Conservation (phyloP, 2,888 invertebrate species). For the Acronicta leporina region DNA sequence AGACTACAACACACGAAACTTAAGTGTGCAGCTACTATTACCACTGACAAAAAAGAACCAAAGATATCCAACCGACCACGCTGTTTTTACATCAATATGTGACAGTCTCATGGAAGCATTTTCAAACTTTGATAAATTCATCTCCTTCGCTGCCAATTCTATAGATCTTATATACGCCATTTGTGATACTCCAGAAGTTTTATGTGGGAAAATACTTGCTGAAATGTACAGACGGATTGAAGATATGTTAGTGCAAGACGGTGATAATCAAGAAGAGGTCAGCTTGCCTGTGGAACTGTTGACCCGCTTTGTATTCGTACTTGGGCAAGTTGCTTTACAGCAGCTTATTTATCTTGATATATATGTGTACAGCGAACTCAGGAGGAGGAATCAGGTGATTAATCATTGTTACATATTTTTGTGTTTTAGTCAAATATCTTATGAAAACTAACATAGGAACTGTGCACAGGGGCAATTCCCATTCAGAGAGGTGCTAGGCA, state of each 20-base stretch:
- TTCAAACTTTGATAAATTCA: slow-evolving; percentile 83
- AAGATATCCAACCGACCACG: slow-evolving; percentile 79
- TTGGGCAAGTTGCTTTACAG: slow-evolving; percentile 94
- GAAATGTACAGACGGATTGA: slow-evolving; percentile 84
- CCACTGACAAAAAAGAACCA: slow-evolving; percentile 76
- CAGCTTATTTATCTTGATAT: slow-evolving; percentile 95
- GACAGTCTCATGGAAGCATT: slow-evolving; percentile 84
- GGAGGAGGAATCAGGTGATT: slow-evolving; percentile 83
- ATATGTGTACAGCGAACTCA: slow-evolving; percentile 94
- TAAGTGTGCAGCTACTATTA: slow-evolving; percentile 77
- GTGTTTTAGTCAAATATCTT: no score
- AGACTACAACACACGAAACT: slow-evolving; percentile 77
- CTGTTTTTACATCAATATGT: slow-evolving; percentile 73
- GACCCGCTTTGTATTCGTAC: slow-evolving; percentile 88
- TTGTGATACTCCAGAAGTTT: slow-evolving; percentile 88
- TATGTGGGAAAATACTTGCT: slow-evolving; percentile 84
- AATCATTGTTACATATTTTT: not conserved
- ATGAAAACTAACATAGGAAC: no score
- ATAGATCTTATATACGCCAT: slow-evolving; percentile 88
- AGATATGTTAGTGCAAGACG: slow-evolving; percentile 72
- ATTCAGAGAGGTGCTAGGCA: no score
- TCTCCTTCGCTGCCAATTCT: slow-evolving; percentile 83
- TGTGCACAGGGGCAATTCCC: no score
- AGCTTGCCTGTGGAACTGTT: slow-evolving; percentile 79
- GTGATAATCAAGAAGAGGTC: slow-evolving; percentile 73